Conservation (phyloP, 2,113 vertebrate species). For the Microcebus tavaratra region DNA sequence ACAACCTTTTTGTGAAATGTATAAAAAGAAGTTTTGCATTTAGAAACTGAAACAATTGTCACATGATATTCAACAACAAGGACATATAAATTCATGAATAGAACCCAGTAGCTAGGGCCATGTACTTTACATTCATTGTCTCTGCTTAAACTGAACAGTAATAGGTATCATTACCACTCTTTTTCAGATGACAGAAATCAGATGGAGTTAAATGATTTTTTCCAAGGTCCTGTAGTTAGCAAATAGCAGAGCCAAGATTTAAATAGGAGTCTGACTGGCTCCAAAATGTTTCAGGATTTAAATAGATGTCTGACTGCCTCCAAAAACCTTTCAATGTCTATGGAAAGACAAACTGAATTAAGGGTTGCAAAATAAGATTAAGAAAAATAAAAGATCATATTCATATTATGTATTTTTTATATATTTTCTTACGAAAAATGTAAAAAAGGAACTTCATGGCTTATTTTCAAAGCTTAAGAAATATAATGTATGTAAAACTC, state of each 20-base stretch:
- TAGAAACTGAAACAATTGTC: not conserved
- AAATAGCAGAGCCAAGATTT: not conserved
- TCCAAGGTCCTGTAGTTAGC: not conserved
- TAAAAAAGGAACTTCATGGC: not conserved
- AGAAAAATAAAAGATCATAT: not conserved
- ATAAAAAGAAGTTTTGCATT: not conserved
- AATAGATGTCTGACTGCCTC: not conserved
- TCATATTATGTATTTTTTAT: not conserved
- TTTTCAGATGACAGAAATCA: not conserved
- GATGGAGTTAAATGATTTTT: not conserved
- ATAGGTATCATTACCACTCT: not conserved
- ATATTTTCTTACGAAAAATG: not conserved
- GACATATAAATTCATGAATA: not conserved
- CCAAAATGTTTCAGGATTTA: not conserved
- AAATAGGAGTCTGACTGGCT: not conserved
- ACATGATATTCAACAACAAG: not conserved
- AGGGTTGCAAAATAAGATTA: not conserved
- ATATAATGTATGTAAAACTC: not conserved
- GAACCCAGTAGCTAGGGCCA: not conserved
- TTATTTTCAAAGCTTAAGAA: constrained; percentile 13
- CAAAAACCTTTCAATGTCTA: not conserved
- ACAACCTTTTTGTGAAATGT: not conserved
- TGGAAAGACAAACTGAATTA: not conserved
- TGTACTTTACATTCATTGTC: not conserved
- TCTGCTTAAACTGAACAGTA: not conserved